These are phyloP conservation scores for Poeciliopsis infans DNA, from an alignment of 2,797 vertebrate species.

Conservation along the genomic window DNA sequence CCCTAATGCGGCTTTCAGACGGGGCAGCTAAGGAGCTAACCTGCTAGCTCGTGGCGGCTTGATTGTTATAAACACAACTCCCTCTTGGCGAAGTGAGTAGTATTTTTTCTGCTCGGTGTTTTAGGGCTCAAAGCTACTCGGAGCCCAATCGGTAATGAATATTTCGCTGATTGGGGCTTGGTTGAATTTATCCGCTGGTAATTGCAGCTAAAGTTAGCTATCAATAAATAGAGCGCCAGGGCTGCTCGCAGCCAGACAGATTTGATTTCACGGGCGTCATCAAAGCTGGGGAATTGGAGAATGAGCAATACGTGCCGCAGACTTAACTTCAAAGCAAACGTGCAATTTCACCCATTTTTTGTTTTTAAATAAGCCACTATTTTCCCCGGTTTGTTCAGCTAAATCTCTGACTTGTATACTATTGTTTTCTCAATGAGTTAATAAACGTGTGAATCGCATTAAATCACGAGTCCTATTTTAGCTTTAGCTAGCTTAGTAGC, in stretches of 20 bases:
- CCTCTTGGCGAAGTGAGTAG: not conserved
- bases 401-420: not conserved
- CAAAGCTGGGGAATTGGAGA: constrained; percentile 64
- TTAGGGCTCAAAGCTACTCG: constrained; percentile 4
- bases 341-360: not conserved
- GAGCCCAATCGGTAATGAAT: not conserved
- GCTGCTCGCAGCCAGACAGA: constrained; percentile 62
- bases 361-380: accelerated
- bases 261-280: constrained; percentile 77
- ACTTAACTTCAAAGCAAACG: constrained; percentile 13
- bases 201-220: constrained; percentile 66
- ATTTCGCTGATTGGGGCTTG: not conserved
- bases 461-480: constrained; percentile 35
- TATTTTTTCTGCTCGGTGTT: constrained; percentile 19
- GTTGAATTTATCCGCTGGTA: constrained; percentile 33
- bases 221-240: constrained; percentile 76
- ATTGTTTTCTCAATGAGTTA: not conserved
- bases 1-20: constrained; percentile 76
- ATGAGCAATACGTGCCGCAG: constrained; percentile 38
- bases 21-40: constrained; percentile 60
- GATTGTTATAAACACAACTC: constrained; percentile 73
- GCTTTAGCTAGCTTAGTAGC: constrained; percentile 60
- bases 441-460: constrained; percentile 1
- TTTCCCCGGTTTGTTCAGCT: too few species aligned
- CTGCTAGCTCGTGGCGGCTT: constrained; percentile 69